Percentiles rank a stretch among this genome's conserved stretches.
These are phyloP conservation scores for Euzophera pinguis DNA, from an alignment of 2,888 invertebrate genomes.

Conservation along the genomic window DNA sequence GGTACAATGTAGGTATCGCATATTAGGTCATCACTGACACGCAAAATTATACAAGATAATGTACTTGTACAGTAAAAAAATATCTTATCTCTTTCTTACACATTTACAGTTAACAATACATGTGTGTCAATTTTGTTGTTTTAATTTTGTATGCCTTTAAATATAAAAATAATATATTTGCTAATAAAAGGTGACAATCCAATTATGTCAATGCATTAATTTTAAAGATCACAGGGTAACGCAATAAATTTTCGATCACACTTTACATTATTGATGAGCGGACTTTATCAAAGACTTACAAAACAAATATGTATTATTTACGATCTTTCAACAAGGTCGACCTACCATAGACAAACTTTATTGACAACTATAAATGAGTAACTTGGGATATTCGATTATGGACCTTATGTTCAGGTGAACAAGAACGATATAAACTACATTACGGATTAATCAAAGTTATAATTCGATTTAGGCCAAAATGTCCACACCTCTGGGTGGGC, in stretches of 20 bases:
- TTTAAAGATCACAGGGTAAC: background rate
- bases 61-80: no score
- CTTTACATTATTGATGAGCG: conserved; percentile 35
- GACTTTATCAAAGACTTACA: conserved; percentile 46
- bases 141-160: no score
- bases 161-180: background rate
- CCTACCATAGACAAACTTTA: conserved; percentile 45
- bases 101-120: no score
- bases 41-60: no score
- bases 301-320: conserved; percentile 52
- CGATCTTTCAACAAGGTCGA: conserved; percentile 49
- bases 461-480: conserved; percentile 68
- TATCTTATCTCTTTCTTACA: no score
- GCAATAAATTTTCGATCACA: background rate
- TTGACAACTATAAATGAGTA: conserved; percentile 25
- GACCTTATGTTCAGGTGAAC: conserved; percentile 27
- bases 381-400: conserved; percentile 27
- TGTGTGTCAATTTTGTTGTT: no score
- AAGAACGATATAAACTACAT: conserved; percentile 17
- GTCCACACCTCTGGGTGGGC: conserved; percentile 76
- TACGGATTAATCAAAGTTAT: conserved; percentile 34
- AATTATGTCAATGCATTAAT: conserved; percentile 5
- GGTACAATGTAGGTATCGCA: no score
- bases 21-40: no score
- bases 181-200: conserved; percentile 6